phyloP scores from a whole-genome alignment of 2,888 invertebrate genomes.

The Papilio elwesi region DNA sequence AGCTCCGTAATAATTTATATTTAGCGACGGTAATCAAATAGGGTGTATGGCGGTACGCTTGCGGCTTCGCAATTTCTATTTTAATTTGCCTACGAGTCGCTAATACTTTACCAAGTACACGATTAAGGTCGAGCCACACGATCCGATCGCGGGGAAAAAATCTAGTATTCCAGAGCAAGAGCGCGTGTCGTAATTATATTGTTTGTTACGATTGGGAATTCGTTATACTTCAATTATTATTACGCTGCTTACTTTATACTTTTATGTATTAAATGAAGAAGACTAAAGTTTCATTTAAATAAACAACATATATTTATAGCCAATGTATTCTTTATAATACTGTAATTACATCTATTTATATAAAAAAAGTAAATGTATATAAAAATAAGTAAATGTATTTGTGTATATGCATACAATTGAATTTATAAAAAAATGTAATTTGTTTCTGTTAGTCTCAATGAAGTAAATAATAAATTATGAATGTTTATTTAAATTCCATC shows the following conservation, averaged over 20 bases:
- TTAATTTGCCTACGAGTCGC: constrained; percentile 45
- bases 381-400: too few species aligned
- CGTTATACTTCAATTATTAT: neutral
- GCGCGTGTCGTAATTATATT: constrained; percentile 1
- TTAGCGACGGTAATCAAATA: constrained; percentile 57
- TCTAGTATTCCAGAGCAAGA: constrained; percentile 19
- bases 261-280: too few species aligned
- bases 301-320: too few species aligned
- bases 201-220: neutral
- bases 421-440: too few species aligned
- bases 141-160: constrained; percentile 24
- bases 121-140: constrained; percentile 38
- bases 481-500: too few species aligned
- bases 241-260: neutral
- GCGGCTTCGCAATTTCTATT: constrained; percentile 52
- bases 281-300: too few species aligned
- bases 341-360: too few species aligned
- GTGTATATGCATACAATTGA: too few species aligned
- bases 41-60: constrained; percentile 60
- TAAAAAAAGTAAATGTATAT: too few species aligned
- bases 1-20: constrained; percentile 46
- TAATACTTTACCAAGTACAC: constrained; percentile 40
- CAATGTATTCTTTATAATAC: too few species aligned
- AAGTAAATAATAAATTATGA: too few species aligned
- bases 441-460: too few species aligned